Conservation (phyloP, 1,140 invertebrate genomes). For the Papilio polytes region DNA sequence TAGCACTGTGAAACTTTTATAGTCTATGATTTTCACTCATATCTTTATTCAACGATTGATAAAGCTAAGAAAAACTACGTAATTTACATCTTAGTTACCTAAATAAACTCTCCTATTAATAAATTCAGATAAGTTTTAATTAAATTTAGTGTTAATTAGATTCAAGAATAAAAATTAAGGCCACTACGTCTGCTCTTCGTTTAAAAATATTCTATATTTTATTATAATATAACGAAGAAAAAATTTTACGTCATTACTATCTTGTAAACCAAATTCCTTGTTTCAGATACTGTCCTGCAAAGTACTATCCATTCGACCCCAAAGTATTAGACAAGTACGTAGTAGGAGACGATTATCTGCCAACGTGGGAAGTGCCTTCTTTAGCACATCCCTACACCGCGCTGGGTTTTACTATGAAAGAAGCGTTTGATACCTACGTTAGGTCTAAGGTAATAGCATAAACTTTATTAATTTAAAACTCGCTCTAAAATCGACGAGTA, state of each 20-base stretch:
- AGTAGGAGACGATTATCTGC: slow-evolving; percentile 97
- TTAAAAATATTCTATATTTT: not conserved
- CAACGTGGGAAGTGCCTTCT: slow-evolving; percentile 96
- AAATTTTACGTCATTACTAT: no score
- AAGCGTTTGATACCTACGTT: slow-evolving; percentile 93
- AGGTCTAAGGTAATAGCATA: slow-evolving; percentile 82
- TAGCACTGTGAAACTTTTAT: not conserved
- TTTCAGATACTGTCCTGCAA: slow-evolving; percentile 94
- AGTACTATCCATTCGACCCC: slow-evolving; percentile 96
- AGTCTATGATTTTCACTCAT: not conserved
- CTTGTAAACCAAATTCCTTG: not conserved
- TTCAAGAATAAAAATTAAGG: slow-evolving; percentile 4
- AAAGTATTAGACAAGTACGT: slow-evolving; percentile 95
- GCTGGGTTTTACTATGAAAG: slow-evolving; percentile 93
- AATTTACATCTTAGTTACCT: not conserved
- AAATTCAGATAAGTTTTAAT: slow-evolving; percentile 8
- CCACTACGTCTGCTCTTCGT: not conserved
- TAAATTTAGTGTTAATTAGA: not conserved
- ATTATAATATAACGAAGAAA: not conserved
- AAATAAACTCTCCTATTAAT: slow-evolving; percentile 13
- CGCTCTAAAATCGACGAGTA: no score
- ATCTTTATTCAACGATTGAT: not conserved
- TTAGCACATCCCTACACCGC: slow-evolving; percentile 90
- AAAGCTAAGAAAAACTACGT: not conserved
- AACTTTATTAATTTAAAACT: no score